Evolutionary conservation across 2,113 vertebrate species (phyloP), one percentile per base, ranked within the genome.

Genomic region (Aphyosemion australe): DNA sequence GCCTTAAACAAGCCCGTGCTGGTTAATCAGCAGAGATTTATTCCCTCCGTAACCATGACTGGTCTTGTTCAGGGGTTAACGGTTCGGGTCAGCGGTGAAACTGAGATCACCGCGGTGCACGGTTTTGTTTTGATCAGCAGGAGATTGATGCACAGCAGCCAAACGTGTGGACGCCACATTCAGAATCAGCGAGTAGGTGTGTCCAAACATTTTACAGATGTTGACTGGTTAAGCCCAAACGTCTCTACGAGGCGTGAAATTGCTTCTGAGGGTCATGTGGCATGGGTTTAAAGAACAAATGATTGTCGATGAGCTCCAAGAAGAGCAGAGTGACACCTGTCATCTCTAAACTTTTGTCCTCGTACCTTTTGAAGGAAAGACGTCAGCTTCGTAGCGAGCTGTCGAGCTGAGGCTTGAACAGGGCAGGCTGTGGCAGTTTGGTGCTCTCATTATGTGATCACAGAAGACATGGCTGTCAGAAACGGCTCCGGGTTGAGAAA

Each of bases 391-490:
- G 16, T 13, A 6, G 12, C n/a, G 34, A 20, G 65, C 55, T 61
- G 49, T 76, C 49, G 50, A 61, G 69, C 49, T 32, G 72, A 43
- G 74, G 61, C 76, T 80, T 62, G 67, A 84, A 65, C 70, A 82
- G 73, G 65, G 61, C 72, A 53, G n/a, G 65, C 74, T 46, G 70
- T 80, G 78, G 52, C 75, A 76, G 74, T 86, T 54, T 48, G 20
- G 72, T 64, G 56, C 49, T 20, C 55, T 65, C 63, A 58, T 74
- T 67, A 62, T 61, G 65, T 57, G 67, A 76, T 80, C 50, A 43
- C 41, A 72, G 63, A 14, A 66, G 60, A 74, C 71, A 20, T 21
- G 65, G 43, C 72, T 69, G 62, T 81, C 75, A 85, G 53, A 67
- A 78, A 80, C 3, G 8, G n/a, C 19, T 50, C 54, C 54, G 1